These are phyloP conservation scores for Hyperopisus bebe DNA, from an alignment of 2,113 vertebrate species.

Conservation along the genomic window DNA sequence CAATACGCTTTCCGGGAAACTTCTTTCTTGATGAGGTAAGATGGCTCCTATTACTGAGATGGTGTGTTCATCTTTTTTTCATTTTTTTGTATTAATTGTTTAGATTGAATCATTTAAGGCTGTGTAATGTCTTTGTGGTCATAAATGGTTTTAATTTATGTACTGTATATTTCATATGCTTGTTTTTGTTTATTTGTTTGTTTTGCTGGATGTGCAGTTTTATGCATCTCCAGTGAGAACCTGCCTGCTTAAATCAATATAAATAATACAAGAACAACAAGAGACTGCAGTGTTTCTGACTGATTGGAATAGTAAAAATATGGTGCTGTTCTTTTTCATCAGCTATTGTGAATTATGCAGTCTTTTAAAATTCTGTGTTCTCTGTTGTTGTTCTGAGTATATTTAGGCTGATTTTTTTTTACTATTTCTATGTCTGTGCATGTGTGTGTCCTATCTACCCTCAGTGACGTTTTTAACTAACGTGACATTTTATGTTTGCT, in stretches of 20 bases:
- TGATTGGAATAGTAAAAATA: background rate
- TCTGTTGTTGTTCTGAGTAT: background rate
- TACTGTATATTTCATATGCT: background rate
- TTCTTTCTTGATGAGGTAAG: constrained; percentile 59
- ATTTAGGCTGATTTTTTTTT: background rate
- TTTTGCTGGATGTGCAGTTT: background rate
- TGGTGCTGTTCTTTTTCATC: background rate
- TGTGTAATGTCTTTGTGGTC: background rate
- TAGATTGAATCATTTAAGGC: background rate
- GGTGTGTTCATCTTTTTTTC: background rate
- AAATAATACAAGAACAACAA: background rate
- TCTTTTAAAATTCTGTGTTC: background rate
- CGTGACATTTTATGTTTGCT: background rate
- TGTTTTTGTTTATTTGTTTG: background rate
- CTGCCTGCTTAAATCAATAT: background rate
- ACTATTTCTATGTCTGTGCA: background rate
- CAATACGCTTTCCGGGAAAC: constrained; percentile 59
- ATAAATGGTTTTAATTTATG: background rate
- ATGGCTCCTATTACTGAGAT: background rate
- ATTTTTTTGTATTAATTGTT: background rate
- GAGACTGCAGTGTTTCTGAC: background rate
- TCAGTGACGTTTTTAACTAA: background rate
- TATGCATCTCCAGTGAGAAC: background rate
- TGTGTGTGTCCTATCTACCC: background rate
- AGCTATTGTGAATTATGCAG: background rate